These are phyloP conservation scores for Lophius americanus DNA, from an alignment of 2,797 vertebrate genomes.

Conservation along the genomic window DNA sequence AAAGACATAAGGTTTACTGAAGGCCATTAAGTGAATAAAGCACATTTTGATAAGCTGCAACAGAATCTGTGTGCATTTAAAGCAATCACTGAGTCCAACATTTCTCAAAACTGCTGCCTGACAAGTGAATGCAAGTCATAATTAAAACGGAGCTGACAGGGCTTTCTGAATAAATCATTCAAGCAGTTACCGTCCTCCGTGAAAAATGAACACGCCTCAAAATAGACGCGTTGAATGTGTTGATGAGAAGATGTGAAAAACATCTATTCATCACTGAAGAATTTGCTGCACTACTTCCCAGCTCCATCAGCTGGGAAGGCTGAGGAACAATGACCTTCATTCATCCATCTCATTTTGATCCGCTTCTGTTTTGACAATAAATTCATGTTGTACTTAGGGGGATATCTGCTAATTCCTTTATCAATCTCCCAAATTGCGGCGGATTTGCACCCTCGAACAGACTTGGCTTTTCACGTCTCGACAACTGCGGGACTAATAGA, in stretches of 20 bases:
- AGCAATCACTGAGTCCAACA: neutral
- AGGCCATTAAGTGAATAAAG: neutral
- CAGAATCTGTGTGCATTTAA: neutral
- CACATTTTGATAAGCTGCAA: neutral
- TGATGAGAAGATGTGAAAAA: constrained; percentile 65
- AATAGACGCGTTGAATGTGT: constrained; percentile 53
- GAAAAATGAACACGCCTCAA: constrained; percentile 47
- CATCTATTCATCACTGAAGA: constrained; percentile 38
- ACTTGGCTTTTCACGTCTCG: neutral
- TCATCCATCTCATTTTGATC: constrained; percentile 8
- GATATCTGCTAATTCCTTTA: neutral
- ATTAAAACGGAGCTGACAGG: constrained; percentile 36
- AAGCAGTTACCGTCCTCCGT: constrained; percentile 30
- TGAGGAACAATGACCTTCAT: constrained; percentile 32
- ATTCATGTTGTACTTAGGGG: neutral
- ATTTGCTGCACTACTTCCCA: constrained; percentile 8
- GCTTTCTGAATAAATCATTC: constrained; percentile 33
- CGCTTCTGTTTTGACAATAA: constrained; percentile 10
- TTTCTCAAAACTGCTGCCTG: constrained; percentile 12
- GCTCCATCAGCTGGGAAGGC: constrained; percentile 5
- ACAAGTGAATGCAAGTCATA: constrained; percentile 27
- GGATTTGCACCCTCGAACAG: neutral
- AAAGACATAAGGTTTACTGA: neutral
- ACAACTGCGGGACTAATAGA: neutral
- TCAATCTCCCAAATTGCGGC: neutral